These are phyloP conservation scores for Coturnix japonica DNA, from an alignment of 2,113 vertebrate species.

Conservation along the genomic window DNA sequence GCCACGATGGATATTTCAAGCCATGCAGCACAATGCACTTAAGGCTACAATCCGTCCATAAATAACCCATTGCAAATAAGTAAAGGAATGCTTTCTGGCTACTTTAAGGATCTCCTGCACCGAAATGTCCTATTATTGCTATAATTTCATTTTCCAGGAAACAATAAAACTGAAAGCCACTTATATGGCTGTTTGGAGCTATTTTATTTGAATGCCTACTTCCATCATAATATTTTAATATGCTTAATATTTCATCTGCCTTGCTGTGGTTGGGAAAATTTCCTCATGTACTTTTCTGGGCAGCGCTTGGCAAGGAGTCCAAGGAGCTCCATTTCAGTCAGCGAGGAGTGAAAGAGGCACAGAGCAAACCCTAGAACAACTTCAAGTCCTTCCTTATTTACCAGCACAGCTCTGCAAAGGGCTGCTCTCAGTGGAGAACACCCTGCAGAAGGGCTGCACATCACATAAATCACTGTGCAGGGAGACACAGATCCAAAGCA, in stretches of 20 bases:
- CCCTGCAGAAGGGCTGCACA: not conserved
- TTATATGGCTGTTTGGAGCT: conserved; percentile 29
- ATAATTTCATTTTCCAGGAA: conserved; percentile 23
- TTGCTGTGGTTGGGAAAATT: not conserved
- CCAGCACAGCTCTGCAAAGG: not conserved
- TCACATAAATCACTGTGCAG: not conserved
- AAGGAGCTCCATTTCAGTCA: not conserved
- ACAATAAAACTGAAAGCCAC: conserved; percentile 11
- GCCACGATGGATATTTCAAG: not conserved
- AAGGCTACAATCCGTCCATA: not conserved
- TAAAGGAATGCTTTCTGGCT: not conserved
- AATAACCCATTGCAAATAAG: not conserved
- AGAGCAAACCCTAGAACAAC: not conserved
- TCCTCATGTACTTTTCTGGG: not conserved
- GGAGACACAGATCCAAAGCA: not conserved
- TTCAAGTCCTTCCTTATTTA: not conserved
- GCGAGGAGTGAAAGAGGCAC: not conserved
- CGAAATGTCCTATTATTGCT: not conserved
- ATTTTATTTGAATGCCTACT: not conserved
- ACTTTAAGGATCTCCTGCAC: not conserved
- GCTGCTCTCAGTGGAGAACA: not conserved
- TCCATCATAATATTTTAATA: not conserved
- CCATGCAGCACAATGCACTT: not conserved
- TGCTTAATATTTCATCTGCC: not conserved
- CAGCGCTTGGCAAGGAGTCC: not conserved